Base-by-base conservation (phyloP, 2,113 vertebrate genomes). In the Ploceus nigricollis region DNA sequence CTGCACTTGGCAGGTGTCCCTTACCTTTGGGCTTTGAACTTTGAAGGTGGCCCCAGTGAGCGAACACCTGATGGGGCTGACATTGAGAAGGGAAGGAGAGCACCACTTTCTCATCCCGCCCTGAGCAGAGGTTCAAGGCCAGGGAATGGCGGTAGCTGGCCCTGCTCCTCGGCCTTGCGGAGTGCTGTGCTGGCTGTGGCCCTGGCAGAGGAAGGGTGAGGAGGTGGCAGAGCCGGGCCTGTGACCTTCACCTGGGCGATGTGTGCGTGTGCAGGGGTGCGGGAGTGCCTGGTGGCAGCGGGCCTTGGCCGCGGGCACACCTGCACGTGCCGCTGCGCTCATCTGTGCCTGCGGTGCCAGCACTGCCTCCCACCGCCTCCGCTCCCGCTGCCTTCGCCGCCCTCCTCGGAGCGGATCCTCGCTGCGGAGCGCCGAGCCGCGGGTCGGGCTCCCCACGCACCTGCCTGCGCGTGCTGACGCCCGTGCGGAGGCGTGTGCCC, bases 201-300 rank as follows among this genome's bases (percentile, higher is more conserved):
- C 4, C 50, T 7, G 9, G 76, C 33, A 10, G n/a, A 24, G 27
- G 23, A 63, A 7, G 19, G 44, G 25, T 28, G 45, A 24, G 2
- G 8, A 51, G 37, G 48, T n/a, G 73, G 28, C 30, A 3, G 47
- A 33, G 72, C 58, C 2, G 3, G 19, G 33, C 27, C 33, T 10
- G n/a, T 68, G 75, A 42, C 50, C 89, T 4, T 2, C 3, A 4
- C 42, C 35, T 16, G 42, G 77, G 89, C 1, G 0, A 22, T 4
- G 54, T 8, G 25, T 25, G 8, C 2, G 0, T 8, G 9, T 7
- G 0, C 37, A 6, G 2, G 31, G 45, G 63, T 0, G 57, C 22
- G 69, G 31, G 70, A 63, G 50, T 39, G 82, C 27, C 25, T 35
- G 47, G 40, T 6, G 48, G 63, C 4, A 1, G 61, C 60, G 91